Percentiles rank a stretch among this genome's conserved stretches.
phyloP scores from a whole-genome alignment of 2,797 vertebrate genomes.

The Thaleichthys pacificus region DNA sequence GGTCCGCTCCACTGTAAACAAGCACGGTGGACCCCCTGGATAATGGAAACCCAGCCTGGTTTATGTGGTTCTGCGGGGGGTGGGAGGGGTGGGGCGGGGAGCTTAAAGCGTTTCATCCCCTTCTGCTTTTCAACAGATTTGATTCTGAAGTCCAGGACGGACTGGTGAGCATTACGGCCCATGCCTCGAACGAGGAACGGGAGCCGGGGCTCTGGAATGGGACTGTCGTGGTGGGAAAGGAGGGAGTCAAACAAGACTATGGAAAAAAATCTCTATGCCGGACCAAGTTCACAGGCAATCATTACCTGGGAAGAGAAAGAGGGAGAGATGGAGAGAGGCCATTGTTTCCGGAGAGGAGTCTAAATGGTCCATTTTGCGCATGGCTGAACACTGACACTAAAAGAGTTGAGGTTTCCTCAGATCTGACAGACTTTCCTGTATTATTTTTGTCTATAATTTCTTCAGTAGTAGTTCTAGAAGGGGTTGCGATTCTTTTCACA shows the following conservation, averaged over 20 bases:
- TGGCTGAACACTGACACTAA: conserved; percentile 69
- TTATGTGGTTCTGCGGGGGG: conserved; percentile 64
- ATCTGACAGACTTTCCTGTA: conserved; percentile 73
- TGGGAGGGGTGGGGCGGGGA: conserved; percentile 31
- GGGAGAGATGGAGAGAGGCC: conserved; percentile 45
- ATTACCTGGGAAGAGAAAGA: conserved; percentile 27
- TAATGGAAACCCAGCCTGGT: conserved; percentile 72
- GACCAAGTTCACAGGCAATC: conserved; percentile 60
- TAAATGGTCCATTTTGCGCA: conserved; percentile 71
- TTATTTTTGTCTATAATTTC: conserved; percentile 68
- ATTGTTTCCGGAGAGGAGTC: conserved; percentile 65
- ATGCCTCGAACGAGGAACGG: conserved; percentile 44
- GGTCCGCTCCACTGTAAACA: conserved; percentile 75
- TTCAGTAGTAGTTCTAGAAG: conserved; percentile 50
- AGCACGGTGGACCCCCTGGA: conserved; percentile 63
- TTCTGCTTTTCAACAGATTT: conserved; percentile 67
- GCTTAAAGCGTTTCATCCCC: conserved; percentile 73
- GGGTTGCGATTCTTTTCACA: conserved; percentile 54
- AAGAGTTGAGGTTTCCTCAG: conserved; percentile 65
- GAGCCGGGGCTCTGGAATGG: conserved; percentile 11
- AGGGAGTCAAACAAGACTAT: too few relatives aligned
- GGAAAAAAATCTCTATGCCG: too few relatives aligned
- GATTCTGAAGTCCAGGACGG: conserved; percentile 61
- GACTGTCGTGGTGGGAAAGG: too few relatives aligned
- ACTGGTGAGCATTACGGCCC: conserved; percentile 55